Conservation (phyloP, 2,113 vertebrate genomes). For the Crocuta crocuta region DNA sequence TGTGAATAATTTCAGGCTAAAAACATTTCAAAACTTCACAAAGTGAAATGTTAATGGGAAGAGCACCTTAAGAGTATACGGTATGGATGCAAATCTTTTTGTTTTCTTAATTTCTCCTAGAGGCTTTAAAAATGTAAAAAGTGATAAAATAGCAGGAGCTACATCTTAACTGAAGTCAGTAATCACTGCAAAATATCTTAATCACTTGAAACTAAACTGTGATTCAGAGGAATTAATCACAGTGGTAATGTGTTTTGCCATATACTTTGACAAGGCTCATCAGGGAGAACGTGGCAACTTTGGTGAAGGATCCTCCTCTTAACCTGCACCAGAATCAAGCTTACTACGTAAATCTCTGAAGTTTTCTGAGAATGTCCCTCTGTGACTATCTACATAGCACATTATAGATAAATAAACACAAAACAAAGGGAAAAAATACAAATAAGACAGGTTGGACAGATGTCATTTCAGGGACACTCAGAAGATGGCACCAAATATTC, state of each 20-base stretch:
- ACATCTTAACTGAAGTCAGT: background rate
- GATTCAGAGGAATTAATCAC: background rate
- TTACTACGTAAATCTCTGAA: background rate
- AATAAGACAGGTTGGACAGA: background rate
- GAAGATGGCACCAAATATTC: constrained; percentile 63
- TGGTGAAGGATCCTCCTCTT: background rate
- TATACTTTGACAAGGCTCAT: background rate
- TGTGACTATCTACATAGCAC: background rate
- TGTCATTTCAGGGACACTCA: constrained; percentile 57
- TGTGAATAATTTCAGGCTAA: constrained; percentile 49
- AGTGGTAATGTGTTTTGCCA: background rate
- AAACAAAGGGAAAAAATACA: background rate
- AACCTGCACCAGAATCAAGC: background rate
- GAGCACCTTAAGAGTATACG: background rate
- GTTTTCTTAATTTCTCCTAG: background rate
- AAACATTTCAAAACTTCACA: constrained; percentile 48
- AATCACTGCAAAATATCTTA: background rate
- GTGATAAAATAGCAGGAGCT: background rate
- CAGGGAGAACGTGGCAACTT: background rate
- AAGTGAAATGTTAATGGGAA: constrained; percentile 40
- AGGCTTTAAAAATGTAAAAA: background rate
- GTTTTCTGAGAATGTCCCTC: background rate
- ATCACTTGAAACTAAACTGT: background rate
- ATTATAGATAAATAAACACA: background rate
- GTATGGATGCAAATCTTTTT: background rate